Base-by-base conservation (phyloP, 2,797 vertebrate genomes). In the Syndactyla subalaris region DNA sequence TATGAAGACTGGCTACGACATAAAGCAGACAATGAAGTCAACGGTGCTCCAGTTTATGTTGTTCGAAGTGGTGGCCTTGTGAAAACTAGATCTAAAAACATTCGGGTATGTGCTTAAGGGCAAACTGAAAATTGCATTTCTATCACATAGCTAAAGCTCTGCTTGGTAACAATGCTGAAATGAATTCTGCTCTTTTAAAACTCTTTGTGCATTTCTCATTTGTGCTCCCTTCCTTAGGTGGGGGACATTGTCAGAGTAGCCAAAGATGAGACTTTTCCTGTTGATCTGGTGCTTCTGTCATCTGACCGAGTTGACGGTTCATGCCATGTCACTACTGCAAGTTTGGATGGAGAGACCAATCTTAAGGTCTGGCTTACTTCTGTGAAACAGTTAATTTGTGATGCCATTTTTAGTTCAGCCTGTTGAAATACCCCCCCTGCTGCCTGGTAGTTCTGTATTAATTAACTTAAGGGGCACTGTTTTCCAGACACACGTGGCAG, bases 231-330 rank as follows among this genome's bases (percentile, higher is more conserved):
- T 76, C 55, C 2, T 34, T 96, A 99, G 99, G 99, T 99, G 51
- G 99, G 99, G n/a, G 99, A 99, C 97, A 99, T 99, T 89, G 99
- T 99, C 85, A 98, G 99, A 93, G 99, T 99, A 98, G 99, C 99
- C 97, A 99, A 99, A 98, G 99, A 99, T 98, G 99, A 99, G 97
- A 99, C 99, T n/a, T 99, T 99, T 92, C 99, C 99, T 61, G 99
- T 96, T 67, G 99, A 99, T 96, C 97, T 99, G 96, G 99, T 99
- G 89, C 98, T 99, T 89, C 97, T 99, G 89, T 99, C 99, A 1
- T 99, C 99, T 22, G 99, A 99, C 71, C 98, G 99, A 73, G 97
- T 83, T 4, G 98, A 99, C 8, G 99, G 99, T 75, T 99, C 99
- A 14, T 99, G 99, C 97, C 99, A 99, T 27, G 98, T 99, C 92